A percentile compares a stretch with the other conserved stretches of the same genome.
Conservation (phyloP, 2,113 vertebrate genomes). For the Cyphomyrus plagiostoma region DNA sequence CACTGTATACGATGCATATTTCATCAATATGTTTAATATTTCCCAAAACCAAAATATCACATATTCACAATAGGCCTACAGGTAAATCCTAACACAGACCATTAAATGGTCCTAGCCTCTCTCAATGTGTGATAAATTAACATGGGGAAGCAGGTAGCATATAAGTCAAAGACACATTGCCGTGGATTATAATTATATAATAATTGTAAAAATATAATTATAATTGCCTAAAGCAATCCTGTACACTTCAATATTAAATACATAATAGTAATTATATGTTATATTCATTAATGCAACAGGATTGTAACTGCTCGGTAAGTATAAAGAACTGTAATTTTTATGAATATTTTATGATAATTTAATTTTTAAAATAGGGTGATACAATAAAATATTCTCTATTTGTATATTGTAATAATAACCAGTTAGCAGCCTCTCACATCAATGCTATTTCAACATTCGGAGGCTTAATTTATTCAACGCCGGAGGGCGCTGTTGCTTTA, state of each 20-base stretch:
- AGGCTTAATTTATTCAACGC: not conserved
- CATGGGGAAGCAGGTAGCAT: not conserved
- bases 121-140: not conserved
- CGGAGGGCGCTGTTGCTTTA: conserved; percentile 12
- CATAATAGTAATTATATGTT: not conserved
- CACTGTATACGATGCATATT: not conserved
- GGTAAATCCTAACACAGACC: not conserved
- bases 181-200: not conserved
- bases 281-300: not conserved
- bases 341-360: not conserved
- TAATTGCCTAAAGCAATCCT: too few species aligned
- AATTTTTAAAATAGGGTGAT: not conserved
- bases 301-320: not conserved
- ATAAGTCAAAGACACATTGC: not conserved
- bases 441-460: not conserved
- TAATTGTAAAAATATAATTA: too few species aligned
- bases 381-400: not conserved
- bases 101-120: not conserved
- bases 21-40: not conserved
- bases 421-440: not conserved
- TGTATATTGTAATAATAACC: not conserved
- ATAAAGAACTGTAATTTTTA: not conserved
- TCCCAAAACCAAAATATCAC: not conserved
- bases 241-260: not conserved
- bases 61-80: not conserved